Evolutionary conservation across 2,888 invertebrate genomes (phyloP).

Genomic region (Petrolisthes manimaculis): DNA sequence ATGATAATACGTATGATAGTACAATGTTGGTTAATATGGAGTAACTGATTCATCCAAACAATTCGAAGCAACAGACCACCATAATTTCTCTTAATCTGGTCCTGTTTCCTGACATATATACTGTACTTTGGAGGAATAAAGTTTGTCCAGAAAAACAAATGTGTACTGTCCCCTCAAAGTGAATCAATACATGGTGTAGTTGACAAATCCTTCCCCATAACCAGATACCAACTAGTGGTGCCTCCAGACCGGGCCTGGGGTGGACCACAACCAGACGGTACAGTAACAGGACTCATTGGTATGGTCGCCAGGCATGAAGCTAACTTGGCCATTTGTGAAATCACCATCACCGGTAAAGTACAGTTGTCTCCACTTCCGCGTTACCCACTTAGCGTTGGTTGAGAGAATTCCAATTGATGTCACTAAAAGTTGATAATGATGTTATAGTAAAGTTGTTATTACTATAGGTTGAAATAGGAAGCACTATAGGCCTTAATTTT

Average conservation of each 20-base stretch:
- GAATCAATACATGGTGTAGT: no score
- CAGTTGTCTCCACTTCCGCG: neutral
- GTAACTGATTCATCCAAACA: no score
- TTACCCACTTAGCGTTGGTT: neutral
- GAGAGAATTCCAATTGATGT: neutral
- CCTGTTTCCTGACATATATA: no score
- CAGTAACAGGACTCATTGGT: conserved; percentile 40
- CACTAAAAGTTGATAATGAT: neutral
- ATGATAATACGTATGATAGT: neutral
- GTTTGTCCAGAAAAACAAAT: neutral
- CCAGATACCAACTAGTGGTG: conserved; percentile 32
- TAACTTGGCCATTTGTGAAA: conserved; percentile 40
- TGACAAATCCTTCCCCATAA: neutral
- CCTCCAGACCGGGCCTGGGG: conserved; percentile 38
- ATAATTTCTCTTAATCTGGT: no score
- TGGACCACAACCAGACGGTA: conserved; percentile 26
- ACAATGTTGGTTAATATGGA: no score
- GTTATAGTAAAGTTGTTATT: neutral
- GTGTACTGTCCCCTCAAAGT: neutral
- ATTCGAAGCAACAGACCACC: no score
- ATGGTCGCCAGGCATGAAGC: conserved; percentile 41
- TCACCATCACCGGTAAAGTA: conserved; percentile 41
- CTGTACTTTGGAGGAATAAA: neutral
- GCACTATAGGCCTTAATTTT: no score
- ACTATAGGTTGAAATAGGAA: no score